phyloP scores from a whole-genome alignment of 2,888 invertebrate genomes.

The Euzophera pinguis region DNA sequence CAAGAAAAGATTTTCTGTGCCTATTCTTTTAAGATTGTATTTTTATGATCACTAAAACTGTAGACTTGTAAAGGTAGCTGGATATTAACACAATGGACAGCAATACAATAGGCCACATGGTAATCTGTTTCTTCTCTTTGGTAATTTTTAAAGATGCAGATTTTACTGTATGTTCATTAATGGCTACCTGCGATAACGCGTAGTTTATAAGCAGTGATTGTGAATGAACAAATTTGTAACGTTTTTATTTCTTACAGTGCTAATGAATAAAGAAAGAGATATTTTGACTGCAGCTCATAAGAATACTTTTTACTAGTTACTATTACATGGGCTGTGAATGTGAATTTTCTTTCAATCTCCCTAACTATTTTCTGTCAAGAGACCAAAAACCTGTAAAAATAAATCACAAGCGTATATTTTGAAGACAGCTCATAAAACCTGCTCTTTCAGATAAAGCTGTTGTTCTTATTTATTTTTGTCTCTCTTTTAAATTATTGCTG shows the following conservation, averaged over 20 bases:
- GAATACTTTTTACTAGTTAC: too few relatives aligned
- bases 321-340: too few relatives aligned
- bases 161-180: slow-evolving; percentile 52
- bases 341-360: too few relatives aligned
- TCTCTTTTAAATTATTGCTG: too few relatives aligned
- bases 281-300: too few relatives aligned
- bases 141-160: slow-evolving; percentile 55
- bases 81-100: slow-evolving; percentile 53
- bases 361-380: too few relatives aligned
- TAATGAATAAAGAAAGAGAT: too few relatives aligned
- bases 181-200: slow-evolving; percentile 47
- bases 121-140: slow-evolving; percentile 53
- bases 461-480: too few relatives aligned
- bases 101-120: slow-evolving; percentile 72
- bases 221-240: neutral
- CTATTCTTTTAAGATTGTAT: slow-evolving; percentile 59
- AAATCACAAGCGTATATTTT: too few relatives aligned
- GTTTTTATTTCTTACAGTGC: neutral
- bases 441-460: too few relatives aligned
- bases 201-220: slow-evolving; percentile 20
- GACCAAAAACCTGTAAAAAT: too few relatives aligned
- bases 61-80: slow-evolving; percentile 57
- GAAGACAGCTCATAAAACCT: too few relatives aligned
- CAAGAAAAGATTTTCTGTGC: slow-evolving; percentile 50
- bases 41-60: slow-evolving; percentile 59